Percentiles rank a stretch among this genome's conserved stretches.
phyloP scores from a whole-genome alignment of 2,888 invertebrate genomes.

The Tortrix viridana region DNA sequence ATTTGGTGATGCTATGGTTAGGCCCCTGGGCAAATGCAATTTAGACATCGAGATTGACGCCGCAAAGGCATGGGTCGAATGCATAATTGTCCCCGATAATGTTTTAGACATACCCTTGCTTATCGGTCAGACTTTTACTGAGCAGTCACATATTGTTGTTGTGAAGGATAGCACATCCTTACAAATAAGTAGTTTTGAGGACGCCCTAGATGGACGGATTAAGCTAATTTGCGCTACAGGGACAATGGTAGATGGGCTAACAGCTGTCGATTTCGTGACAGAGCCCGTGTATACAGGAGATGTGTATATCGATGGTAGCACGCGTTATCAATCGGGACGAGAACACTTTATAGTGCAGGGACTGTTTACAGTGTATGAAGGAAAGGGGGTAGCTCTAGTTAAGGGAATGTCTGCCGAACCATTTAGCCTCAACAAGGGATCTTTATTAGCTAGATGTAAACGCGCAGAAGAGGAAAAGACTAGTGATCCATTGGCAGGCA shows the following conservation, averaged over 20 bases:
- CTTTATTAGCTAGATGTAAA: constrained; percentile 11
- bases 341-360: constrained; percentile 27
- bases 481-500: not conserved
- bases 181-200: constrained; percentile 10
- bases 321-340: constrained; percentile 16
- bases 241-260: constrained; percentile 1
- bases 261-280: constrained; percentile 7
- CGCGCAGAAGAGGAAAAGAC: constrained; percentile 2
- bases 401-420: constrained; percentile 3
- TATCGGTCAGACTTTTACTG: constrained; percentile 34
- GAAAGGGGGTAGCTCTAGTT: constrained; percentile 4
- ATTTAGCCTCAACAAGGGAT: constrained; percentile 2
- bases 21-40: constrained; percentile 11
- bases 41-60: constrained; percentile 21
- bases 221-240: constrained; percentile 23
- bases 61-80: constrained; percentile 10
- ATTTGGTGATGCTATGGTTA: constrained; percentile 30
- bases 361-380: constrained; percentile 8
- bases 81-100: constrained; percentile 29
- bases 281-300: constrained; percentile 18
- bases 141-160: constrained; percentile 28
- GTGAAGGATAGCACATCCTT: constrained; percentile 23
- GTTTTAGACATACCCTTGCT: constrained; percentile 24
- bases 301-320: constrained; percentile 22
- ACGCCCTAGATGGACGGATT: constrained; percentile 1